A percentile compares a stretch with the other conserved stretches of the same genome.
Evolutionary conservation across 2,888 invertebrate genomes (phyloP).

Genomic region (Heteropelma amictum): DNA sequence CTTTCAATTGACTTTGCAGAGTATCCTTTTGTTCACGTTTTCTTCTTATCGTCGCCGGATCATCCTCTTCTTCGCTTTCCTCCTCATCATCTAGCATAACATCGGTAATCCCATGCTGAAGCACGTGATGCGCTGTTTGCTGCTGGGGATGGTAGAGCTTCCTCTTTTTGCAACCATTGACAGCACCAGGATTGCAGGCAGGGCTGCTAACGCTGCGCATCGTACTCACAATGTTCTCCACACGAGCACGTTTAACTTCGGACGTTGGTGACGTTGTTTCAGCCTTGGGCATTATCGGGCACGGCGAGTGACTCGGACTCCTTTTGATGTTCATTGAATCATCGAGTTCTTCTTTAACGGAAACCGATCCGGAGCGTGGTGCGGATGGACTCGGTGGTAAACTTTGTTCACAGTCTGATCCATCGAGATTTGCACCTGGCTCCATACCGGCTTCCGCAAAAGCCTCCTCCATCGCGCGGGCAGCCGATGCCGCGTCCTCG

Average conservation of each 20-base stretch:
- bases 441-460: conserved; percentile 83
- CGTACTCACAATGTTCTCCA: conserved; percentile 96
- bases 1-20: conserved; percentile 90
- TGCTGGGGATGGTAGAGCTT: conserved; percentile 98
- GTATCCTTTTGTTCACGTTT: conserved; percentile 93
- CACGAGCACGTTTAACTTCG: conserved; percentile 94
- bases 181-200: conserved; percentile 83
- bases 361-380: conserved; percentile 74
- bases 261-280: conserved; percentile 80
- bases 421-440: conserved; percentile 76
- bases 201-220: conserved; percentile 89
- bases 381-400: conserved; percentile 74
- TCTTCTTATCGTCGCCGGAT: conserved; percentile 88
- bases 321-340: conserved; percentile 72
- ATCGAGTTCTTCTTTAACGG: conserved; percentile 75
- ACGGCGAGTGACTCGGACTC: conserved; percentile 75
- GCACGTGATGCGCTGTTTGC: conserved; percentile 84
- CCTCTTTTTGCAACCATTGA: conserved; percentile 96
- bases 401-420: conserved; percentile 76
- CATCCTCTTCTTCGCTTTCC: conserved; percentile 88
- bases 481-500: conserved; percentile 77
- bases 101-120: conserved; percentile 81
- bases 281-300: conserved; percentile 73
- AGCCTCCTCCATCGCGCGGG: conserved; percentile 81
- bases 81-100: conserved; percentile 84